Base-by-base conservation (phyloP, 2,797 vertebrate species). In the Ficedula albicollis region DNA sequence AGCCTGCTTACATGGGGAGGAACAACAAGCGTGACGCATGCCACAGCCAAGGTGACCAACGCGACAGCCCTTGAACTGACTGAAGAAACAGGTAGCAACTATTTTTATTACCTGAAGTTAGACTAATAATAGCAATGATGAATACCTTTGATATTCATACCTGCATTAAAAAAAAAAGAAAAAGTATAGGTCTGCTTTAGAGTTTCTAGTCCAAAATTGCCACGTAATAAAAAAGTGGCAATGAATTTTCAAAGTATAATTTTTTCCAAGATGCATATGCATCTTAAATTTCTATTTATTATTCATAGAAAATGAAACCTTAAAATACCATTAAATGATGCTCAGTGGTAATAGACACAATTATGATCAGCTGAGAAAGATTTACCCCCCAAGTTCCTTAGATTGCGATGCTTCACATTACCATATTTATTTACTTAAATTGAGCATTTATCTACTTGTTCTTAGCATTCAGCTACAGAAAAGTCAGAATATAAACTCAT, bases 341-440 rank as follows among this genome's bases (percentile, higher is more conserved):
- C 38, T 91, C 20, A 91, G 29, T 38, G 13, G 43, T 84, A 88
- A 88, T 73, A 93, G 84, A 76, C 41, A 73, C 72, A 67, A 78
- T 88, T 86, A 91, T 41, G 48, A 90, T 82, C 89, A 94, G 78
- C 49, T 72, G 66, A 89, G 69, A 81, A 38, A 73, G 26, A 87
- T 91, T 91, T 87, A 81, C 25, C 0, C 0, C 36, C 48, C 46
- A 86, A 59, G 48, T 52, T 81, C 23, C 21, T 83, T 62, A 55
- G 46, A 85, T 58, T 77, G 49, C 79, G 67, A 85, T 85, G 60
- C 32, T 72, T 81, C 77, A 86, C n/a, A 68, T 92, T 89, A 87
- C 58, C 84, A 66, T 58, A 78, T 74, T 89, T 93, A 87, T 93
- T 92, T 94, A 94, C 44, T 81, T 81, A 91, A 84, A 89, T 4